phyloP scores from a whole-genome alignment of 2,113 vertebrate genomes.

The Nerophis ophidion region DNA sequence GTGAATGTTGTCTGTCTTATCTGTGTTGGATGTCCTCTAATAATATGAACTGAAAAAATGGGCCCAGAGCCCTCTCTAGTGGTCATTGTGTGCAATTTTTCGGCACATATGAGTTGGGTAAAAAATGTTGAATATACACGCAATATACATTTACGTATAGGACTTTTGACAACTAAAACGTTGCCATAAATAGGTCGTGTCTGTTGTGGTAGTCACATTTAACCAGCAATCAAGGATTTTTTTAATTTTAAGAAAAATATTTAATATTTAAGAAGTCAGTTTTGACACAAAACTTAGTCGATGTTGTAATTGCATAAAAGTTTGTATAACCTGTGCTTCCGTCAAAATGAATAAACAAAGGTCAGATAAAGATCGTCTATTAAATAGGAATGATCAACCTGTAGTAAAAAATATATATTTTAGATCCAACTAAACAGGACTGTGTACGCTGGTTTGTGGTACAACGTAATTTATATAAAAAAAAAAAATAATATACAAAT shows the following conservation, averaged over 20 bases:
- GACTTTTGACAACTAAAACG: no score
- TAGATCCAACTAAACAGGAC: no score
- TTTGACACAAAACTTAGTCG: not conserved
- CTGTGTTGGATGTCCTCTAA: no score
- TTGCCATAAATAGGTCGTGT: not conserved
- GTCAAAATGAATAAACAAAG: constrained; percentile 23
- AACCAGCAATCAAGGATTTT: not conserved
- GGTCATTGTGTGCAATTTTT: constrained; percentile 11
- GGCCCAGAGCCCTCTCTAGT: constrained; percentile 40
- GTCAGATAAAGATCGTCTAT: constrained; percentile 37
- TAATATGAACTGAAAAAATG: not conserved
- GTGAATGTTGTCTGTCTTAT: no score
- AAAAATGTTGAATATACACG: no score
- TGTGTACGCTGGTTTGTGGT: no score
- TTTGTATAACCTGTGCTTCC: not conserved
- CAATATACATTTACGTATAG: no score
- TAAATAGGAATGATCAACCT: rapidly evolving
- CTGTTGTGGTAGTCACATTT: not conserved
- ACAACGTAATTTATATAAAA: no score
- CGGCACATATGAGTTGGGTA: not conserved
- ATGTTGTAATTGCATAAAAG: not conserved
- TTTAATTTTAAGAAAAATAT: not conserved
- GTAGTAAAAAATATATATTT: not conserved
- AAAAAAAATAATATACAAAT: not conserved
- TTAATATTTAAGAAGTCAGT: not conserved